A percentile compares a stretch with the other conserved stretches of the same genome.
These are phyloP conservation scores for Orthonevra nobilis DNA, from an alignment of 2,888 invertebrate species.

Conservation along the genomic window DNA sequence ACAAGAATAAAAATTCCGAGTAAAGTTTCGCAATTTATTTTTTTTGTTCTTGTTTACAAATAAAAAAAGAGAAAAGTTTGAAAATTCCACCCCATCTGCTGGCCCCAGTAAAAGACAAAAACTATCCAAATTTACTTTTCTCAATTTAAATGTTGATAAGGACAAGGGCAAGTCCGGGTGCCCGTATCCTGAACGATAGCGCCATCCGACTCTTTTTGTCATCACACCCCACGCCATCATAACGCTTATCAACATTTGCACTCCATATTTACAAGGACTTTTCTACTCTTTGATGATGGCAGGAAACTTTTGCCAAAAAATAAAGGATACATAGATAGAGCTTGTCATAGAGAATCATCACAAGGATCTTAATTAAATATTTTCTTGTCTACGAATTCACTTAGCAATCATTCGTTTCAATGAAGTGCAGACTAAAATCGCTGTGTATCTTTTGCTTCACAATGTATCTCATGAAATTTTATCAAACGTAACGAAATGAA, in stretches of 20 bases:
- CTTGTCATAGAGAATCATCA: constrained; percentile 42
- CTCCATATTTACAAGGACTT: constrained; percentile 59
- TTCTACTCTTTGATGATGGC: constrained; percentile 64
- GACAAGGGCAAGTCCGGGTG: constrained; percentile 8
- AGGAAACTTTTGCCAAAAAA: constrained; percentile 18
- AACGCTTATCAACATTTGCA: constrained; percentile 21
- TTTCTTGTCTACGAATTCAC: constrained; percentile 66
- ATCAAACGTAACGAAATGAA: constrained; percentile 8
- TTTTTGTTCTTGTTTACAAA: too few relatives aligned
- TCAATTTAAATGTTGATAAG: constrained; percentile 63
- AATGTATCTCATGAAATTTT: constrained; percentile 1
- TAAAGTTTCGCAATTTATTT: too few relatives aligned
- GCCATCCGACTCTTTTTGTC: constrained; percentile 14
- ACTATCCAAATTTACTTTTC: constrained; percentile 68
- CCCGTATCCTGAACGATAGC: constrained; percentile 18
- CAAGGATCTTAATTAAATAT: constrained; percentile 67
- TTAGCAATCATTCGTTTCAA: constrained; percentile 60
- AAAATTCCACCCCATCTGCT: neutral
- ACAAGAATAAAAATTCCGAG: too few relatives aligned
- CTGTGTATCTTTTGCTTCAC: neutral
- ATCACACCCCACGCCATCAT: constrained; percentile 8
- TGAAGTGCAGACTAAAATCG: constrained; percentile 12
- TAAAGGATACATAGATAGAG: too few relatives aligned
- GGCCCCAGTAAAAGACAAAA: constrained; percentile 2
- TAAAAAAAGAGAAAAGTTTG: neutral